These are phyloP conservation scores for Metopolophium dirhodum DNA, from an alignment of 1,140 invertebrate genomes.

Conservation along the genomic window DNA sequence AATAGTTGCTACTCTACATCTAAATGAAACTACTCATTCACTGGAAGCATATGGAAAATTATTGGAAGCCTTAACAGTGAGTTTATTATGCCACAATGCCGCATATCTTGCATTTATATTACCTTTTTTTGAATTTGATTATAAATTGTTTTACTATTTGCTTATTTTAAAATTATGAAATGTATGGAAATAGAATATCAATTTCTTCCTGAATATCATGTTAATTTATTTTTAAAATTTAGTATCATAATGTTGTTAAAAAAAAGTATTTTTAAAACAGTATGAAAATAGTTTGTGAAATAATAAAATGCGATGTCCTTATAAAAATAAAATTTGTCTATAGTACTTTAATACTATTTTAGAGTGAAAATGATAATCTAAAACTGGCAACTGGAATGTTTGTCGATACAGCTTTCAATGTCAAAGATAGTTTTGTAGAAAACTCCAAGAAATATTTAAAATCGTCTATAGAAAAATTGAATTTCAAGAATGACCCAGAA, in stretches of 20 bases:
- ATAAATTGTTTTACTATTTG: background rate
- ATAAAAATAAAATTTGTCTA: too few species aligned
- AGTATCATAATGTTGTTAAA: too few species aligned
- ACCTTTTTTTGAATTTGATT: background rate
- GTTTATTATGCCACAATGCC: too few species aligned
- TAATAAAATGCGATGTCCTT: too few species aligned
- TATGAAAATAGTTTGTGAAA: too few species aligned
- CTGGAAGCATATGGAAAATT: background rate
- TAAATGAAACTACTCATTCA: slow-evolving; percentile 25
- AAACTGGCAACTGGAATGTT: slow-evolving; percentile 45
- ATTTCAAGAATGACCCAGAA: background rate
- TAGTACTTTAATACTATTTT: slow-evolving; percentile 9
- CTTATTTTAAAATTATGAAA: background rate
- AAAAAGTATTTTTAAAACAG: too few species aligned
- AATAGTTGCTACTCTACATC: slow-evolving; percentile 62
- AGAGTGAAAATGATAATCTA: background rate
- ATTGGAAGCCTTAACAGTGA: slow-evolving; percentile 4
- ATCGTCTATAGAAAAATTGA: slow-evolving; percentile 14
- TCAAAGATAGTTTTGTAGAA: slow-evolving; percentile 30
- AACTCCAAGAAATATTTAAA: slow-evolving; percentile 4
- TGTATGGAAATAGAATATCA: background rate
- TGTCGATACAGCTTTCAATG: slow-evolving; percentile 5
- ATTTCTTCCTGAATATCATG: too few species aligned
- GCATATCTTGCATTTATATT: too few species aligned
- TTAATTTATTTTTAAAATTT: too few species aligned